Evolutionary conservation across 2,113 vertebrate genomes (phyloP), one percentile per base, ranked within the genome.

Genomic region (Enhydra lutris): DNA sequence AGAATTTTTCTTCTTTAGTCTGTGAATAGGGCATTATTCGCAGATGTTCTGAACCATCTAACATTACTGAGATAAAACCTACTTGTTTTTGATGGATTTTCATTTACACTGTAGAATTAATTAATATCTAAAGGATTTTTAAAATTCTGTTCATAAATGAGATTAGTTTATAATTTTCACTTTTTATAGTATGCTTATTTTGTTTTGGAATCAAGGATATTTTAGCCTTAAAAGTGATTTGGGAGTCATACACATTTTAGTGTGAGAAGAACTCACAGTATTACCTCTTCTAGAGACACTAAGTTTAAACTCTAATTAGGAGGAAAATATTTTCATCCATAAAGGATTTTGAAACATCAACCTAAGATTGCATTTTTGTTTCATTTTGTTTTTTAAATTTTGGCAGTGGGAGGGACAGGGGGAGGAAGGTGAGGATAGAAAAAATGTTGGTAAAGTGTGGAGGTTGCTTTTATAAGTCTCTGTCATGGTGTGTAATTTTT

Each of bases 111-210:
- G 2, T 78, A 87, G 59, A 89, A 84, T 81, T 55, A 94, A 39
- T 97, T 63, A 94, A 88, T 76, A 65, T 94, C 73, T 93, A 93
- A 94, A 94, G 42, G 13, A 81, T 74, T 80, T 93, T 96, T 89
- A 5, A 12, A 12, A 59, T 15, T 91, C 12, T 94, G 24, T 94
- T 96, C 36, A 90, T 92, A 94, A 92, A 89, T 67, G n/a, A 96
- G 47, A 91, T 84, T 76, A 94, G 20, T 39, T 4, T 59, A 47
- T 88, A 85, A 50, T 89, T 91, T 92, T 85, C 47, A 78, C 29
- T 91, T 76, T 39, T 85, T 82, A 80, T 39, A 36, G 47, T 95
- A 15, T 74, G 10, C 88, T 83, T 86, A 65, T 95, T 97, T 95
- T 63, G 36, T 74, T 91, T 96, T 89, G 50, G 13, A 93, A 85